phyloP scores from a whole-genome alignment of 2,797 vertebrate species.

The Rhinophrynus dorsalis region DNA sequence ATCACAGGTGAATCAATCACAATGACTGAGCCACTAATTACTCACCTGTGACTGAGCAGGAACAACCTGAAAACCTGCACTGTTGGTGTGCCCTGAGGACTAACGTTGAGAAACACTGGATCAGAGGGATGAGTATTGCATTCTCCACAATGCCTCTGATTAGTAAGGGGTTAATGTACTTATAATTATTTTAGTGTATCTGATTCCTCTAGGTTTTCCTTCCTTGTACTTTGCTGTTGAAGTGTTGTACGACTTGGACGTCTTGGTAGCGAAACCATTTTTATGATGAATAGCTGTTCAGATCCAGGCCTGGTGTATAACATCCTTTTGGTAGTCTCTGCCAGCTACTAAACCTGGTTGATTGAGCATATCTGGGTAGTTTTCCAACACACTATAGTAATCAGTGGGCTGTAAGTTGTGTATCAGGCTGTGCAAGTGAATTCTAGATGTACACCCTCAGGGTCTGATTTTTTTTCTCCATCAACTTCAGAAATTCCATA shows the following conservation, averaged over 20 bases:
- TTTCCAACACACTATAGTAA: conserved; percentile 23
- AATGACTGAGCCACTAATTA: no score
- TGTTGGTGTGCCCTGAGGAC: no score
- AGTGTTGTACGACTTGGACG: conserved; percentile 13
- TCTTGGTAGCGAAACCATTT: conserved; percentile 21
- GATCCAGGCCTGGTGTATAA: conserved; percentile 2
- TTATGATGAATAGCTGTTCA: conserved; percentile 31
- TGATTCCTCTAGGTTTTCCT: conserved; percentile 3
- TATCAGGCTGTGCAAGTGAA: conserved; percentile 17
- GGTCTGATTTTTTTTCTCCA: conserved; percentile 5
- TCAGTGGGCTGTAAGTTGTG: conserved; percentile 26
- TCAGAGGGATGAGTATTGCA: no score
- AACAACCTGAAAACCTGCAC: no score
- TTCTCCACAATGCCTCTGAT: no score
- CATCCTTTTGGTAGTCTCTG: conserved; percentile 9
- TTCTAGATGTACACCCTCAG: conserved; percentile 4
- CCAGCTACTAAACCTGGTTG: conserved; percentile 33
- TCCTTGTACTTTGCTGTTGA: neutral
- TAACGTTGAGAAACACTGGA: no score
- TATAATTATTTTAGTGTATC: no score
- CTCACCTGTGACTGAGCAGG: no score
- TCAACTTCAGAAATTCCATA: conserved; percentile 25
- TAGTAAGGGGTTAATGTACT: no score
- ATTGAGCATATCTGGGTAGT: conserved; percentile 37
- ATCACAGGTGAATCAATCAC: no score